Evolutionary conservation across 1,140 invertebrate genomes (phyloP).

Genomic region (Drosophila orosa): DNA sequence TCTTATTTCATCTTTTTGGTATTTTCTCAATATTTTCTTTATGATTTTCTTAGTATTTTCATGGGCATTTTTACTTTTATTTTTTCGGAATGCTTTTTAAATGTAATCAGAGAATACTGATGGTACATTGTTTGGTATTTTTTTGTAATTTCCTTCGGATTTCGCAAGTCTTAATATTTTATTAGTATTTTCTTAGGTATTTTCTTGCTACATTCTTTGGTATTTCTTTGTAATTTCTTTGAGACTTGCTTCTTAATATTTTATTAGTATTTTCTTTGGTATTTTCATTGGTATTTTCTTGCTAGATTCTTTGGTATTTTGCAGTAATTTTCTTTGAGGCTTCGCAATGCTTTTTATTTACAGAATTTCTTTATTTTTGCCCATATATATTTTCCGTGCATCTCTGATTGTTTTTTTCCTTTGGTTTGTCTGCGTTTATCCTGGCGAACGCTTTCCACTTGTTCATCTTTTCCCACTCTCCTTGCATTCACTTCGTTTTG

Average conservation of each 20-base stretch:
- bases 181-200: background rate
- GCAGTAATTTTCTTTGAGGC: background rate
- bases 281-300: background rate
- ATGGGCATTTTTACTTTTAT: too few relatives aligned
- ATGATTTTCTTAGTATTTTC: background rate
- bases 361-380: background rate
- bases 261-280: background rate
- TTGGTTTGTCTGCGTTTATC: conserved; percentile 34
- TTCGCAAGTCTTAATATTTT: too few relatives aligned
- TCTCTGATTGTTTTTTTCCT: background rate
- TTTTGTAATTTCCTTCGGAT: too few relatives aligned
- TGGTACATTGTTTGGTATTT: too few relatives aligned
- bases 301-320: background rate
- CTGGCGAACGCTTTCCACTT: conserved; percentile 5
- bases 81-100: too few relatives aligned
- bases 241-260: too few relatives aligned
- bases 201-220: too few relatives aligned
- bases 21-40: background rate
- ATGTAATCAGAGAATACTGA: too few relatives aligned
- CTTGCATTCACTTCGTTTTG: conserved; percentile 52
- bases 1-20: background rate
- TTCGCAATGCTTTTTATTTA: background rate
- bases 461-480: conserved; percentile 3
- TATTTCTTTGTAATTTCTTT: background rate
- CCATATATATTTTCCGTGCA: conserved; percentile 4